A percentile compares a stretch with the other conserved stretches of the same genome.
Conservation (phyloP, 2,113 vertebrate species). For the Mesoclemmys tuberculata region DNA sequence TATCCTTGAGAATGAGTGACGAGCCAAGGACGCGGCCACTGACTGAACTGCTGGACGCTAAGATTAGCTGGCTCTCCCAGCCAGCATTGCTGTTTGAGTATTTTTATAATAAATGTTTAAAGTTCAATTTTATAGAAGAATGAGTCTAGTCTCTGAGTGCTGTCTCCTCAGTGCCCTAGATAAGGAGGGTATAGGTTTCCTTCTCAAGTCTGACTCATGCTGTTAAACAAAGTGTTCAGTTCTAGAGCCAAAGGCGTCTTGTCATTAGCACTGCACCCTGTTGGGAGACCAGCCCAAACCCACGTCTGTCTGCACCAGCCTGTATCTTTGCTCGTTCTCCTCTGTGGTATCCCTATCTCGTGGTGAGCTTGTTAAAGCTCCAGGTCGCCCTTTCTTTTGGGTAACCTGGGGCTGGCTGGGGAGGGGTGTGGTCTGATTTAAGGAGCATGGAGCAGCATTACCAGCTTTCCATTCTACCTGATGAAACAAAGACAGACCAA, state of each 20-base stretch:
- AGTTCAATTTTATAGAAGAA: not conserved
- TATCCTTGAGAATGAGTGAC: not conserved
- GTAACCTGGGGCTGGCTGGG: not conserved
- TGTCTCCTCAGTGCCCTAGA: rapidly evolving
- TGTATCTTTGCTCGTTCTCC: not conserved
- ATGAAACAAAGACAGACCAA: not conserved
- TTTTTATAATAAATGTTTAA: constrained; percentile 43
- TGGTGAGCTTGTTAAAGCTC: not conserved
- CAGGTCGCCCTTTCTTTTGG: not conserved
- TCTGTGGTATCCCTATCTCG: not conserved
- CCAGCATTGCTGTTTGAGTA: not conserved
- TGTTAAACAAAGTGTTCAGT: not conserved
- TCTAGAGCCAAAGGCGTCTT: not conserved
- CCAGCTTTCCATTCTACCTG: not conserved
- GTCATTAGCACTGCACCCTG: not conserved
- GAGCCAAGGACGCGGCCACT: not conserved
- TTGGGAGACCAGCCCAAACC: not conserved
- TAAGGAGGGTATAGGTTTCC: rapidly evolving
- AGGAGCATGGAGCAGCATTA: not conserved
- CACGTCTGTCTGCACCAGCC: not conserved
- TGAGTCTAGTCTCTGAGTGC: not conserved
- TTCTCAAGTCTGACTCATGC: not conserved
- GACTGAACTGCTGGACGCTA: not conserved
- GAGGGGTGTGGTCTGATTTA: too few species aligned
- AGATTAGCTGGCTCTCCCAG: not conserved